Evolutionary conservation across 2,113 vertebrate species (phyloP), one percentile per base, ranked within the genome.

Genomic region (Halcyon senegalensis): DNA sequence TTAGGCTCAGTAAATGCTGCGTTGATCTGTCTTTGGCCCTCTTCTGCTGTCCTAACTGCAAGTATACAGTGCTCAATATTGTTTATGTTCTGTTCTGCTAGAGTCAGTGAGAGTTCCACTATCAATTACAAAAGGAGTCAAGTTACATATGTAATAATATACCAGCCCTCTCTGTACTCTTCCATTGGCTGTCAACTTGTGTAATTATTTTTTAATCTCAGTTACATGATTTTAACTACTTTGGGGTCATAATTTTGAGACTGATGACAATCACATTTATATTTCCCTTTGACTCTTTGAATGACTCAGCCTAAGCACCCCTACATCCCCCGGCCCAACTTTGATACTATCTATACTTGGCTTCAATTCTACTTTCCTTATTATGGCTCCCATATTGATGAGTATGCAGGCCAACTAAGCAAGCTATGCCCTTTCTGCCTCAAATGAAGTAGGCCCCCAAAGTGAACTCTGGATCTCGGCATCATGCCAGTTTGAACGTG

Each of bases 301-400:
- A 35, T 53, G 27, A 70, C 21, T 58, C 41, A 7, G 31, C 12
- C 35, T 37, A 46, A 59, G 19, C 0, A 0, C 3, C 2, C 6
- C 21, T 11, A 17, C 41, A 48, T 13, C 16, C 13, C 12, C 20
- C 3, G 4, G 55, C 9, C 25, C 35, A 31, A 13, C 14, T 84
- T 74, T 60, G 41, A 66, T 43, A 37, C 55, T 69, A 25, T 68
- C 12, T 56, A 66, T 43, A 53, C 30, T 2, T 74, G 30, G 50
- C 33, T 74, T 87, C 73, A 81, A 31, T 64, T 66, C 27, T 17
- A 66, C 23, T 78, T 94, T 91, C 37, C n/a, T 87, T 35, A 62
- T n/a, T 41, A 50, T 7, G 24, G 25, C 10, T 84, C 41, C 15
- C 56, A 53, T 18, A 39, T 10, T 44, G 31, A 16, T 37, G 17